Evolutionary conservation across 1,140 invertebrate genomes (phyloP), one percentile per base, ranked within the genome.

Genomic region (Zaprionus ghesquierei): DNA sequence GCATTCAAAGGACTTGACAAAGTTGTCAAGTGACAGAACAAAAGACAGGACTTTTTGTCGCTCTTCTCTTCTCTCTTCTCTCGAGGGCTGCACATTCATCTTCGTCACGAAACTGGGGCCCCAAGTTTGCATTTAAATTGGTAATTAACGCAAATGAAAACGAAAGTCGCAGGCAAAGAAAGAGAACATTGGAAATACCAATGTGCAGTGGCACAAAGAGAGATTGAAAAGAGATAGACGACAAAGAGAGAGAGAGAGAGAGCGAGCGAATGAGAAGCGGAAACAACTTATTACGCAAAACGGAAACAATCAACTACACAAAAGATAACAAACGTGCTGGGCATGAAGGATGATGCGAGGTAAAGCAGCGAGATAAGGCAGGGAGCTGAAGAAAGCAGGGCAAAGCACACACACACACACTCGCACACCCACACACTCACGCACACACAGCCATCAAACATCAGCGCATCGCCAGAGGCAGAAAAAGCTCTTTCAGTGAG

Each of bases 81-180:
- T n/a, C n/a, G 23, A 41, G n/a, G 41, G 31, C 53, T 68, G 63
- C 66, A 69, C 82, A 86, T 86, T 80, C 82, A 78, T 85, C 81
- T 86, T 89, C 84, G 75, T 86, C 82, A 89, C 68, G 69, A 65
- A 60, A 49, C 53, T 68, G 49, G 59, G 69, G 65, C 64, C n/a
- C 35, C 77, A 86, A 86, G 82, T 89, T 86, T 86, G 84, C 82
- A 86, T 86, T 86, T 86, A 86, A 86, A 86, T 86, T 86, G 82
- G 82, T 86, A 86, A 86, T 86, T 86, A 86, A 89, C 84, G 75
- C 82, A 68, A 76, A 55, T 60, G 62, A 82, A 86, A 82, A 61
- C 72, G 63, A 89, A 79, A 84, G 72, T 77, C 71, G 51, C n/a
- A n/a, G n/a, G n/a, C n/a, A 33, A 64, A 56, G 58, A 23, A 18